Evolutionary conservation across 2,888 invertebrate genomes (phyloP), one percentile per base, ranked within the genome.

Genomic region (Cephalotes varians): DNA sequence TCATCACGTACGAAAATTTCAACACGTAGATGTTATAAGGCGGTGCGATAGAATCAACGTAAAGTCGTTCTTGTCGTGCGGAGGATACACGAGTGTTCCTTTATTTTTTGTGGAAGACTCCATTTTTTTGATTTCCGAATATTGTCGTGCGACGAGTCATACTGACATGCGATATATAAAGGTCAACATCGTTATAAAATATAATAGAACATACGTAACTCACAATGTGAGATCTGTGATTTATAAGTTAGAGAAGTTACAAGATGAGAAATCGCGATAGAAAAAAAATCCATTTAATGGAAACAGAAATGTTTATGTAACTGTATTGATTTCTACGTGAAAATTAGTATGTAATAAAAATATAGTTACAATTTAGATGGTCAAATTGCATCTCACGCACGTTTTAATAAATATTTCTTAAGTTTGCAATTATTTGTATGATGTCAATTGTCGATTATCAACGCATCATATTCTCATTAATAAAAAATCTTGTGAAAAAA

Each of bases 51-150:
- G 67, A 58, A 74, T 79, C 56, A 79, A 79, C 72, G 56, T 44
- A 77, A 76, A 76, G 67, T 28, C 67, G 51, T 28, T 65, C 51
- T 54, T 28, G n/a, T 76, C 51, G 18, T 76, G 51, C 37, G 49
- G 49, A 65, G 18, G 37, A 51, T 12, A 37, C 34, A 74, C 37
- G 54, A 54, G 28, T 54, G 44, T 67, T 49, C 18, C 37, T 44
- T 44, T 64, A 10, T 10, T 21, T 54, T n/a, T 31, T 10, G 44
- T 79, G 77, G 77, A 79, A 79, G 77, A 79, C 77, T 25, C 44
- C 77, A 31, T 71, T 58, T 71, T n/a, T 77, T 79, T 79, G 77
- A 79, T 71, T 71, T 67, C 69, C 51, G n/a, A 67, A 67, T 67
- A 76, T 67, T 40, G 76, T n/a, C 72, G 18, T 28, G 69, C 37